These are phyloP conservation scores for Cataglyphis rosenhaueri DNA, from an alignment of 2,888 invertebrate species.

Conservation along the genomic window DNA sequence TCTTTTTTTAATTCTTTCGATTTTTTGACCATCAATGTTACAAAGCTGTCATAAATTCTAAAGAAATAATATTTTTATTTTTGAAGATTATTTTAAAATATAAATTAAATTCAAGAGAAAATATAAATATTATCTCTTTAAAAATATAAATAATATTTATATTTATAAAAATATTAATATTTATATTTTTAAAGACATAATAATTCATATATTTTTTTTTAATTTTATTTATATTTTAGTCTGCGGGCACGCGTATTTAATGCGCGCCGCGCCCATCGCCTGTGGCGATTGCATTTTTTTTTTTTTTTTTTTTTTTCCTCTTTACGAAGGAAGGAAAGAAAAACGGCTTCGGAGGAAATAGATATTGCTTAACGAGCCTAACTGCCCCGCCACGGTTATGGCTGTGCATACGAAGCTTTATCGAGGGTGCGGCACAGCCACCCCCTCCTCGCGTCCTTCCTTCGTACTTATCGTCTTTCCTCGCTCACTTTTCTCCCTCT, in stretches of 20 bases:
- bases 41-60: neutral
- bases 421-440: conserved; percentile 78
- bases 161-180: too few relatives aligned
- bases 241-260: conserved; percentile 52
- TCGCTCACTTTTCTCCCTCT: neutral
- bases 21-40: neutral
- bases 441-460: conserved; percentile 31
- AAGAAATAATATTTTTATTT: neutral
- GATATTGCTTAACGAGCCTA: conserved; percentile 83
- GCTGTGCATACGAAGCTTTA: conserved; percentile 65
- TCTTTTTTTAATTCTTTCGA: neutral
- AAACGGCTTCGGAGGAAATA: conserved; percentile 83
- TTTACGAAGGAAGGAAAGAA: conserved; percentile 79
- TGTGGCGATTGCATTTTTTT: conserved; percentile 71
- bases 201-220: too few relatives aligned
- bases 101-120: too few relatives aligned
- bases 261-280: conserved; percentile 74
- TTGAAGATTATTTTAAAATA: too few relatives aligned
- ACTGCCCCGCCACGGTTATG: conserved; percentile 76
- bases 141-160: too few relatives aligned
- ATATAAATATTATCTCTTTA: too few relatives aligned
- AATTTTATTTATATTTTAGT: neutral
- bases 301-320: too few relatives aligned
- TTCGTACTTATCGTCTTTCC: conserved; percentile 17
- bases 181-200: too few relatives aligned